Base-by-base conservation (phyloP, 1,140 invertebrate genomes). In the Lutraria rhynchaena region DNA sequence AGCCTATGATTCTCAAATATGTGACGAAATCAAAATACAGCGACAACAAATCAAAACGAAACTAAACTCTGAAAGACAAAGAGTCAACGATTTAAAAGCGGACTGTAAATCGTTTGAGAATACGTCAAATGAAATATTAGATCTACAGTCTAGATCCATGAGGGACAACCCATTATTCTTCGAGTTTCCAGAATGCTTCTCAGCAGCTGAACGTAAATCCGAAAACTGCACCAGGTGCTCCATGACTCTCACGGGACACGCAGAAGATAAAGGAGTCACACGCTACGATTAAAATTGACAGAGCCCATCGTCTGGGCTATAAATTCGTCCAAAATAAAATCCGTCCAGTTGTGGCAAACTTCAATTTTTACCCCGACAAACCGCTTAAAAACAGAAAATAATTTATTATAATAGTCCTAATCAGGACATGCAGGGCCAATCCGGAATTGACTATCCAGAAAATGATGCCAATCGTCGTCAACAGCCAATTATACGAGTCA, bases 111-210 rank as follows among this genome's bases (percentile, higher is more conserved):
- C 55, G 1, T 58, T 58, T 9, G 33, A 58, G 33, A 29, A 24
- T 3, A 11, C 33, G n/a, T 58, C 55, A 13, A 17, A 58, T 11
- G 55, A 58, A 9, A 29, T 63, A 2, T 29, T 31, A n/a, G 37
- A 63, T 44, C 60, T 37, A 7, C 29, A 63, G 13, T 63, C 60
- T 7, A 3, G 60, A 22, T 63, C 60, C 4, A 63, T 63, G 60
- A 35, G 60, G 15, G 60, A 63, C 33, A 63, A 63, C 22, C 31
- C 41, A 3, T 22, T 63, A 3, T 63, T 63, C 24, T 65, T 65
- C 33, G 61, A 35, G 3, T 65, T 65, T 15, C 5, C 2, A 19
- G 61, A 46, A 24, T 37, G 61, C 22, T 3, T 3, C 5, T 29
- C 61, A n/a, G 5, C 22, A 3, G 17, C 22, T 15, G 61, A 65